Conservation (phyloP, 2,888 invertebrate genomes). For the Choristoneura rosaceana region DNA sequence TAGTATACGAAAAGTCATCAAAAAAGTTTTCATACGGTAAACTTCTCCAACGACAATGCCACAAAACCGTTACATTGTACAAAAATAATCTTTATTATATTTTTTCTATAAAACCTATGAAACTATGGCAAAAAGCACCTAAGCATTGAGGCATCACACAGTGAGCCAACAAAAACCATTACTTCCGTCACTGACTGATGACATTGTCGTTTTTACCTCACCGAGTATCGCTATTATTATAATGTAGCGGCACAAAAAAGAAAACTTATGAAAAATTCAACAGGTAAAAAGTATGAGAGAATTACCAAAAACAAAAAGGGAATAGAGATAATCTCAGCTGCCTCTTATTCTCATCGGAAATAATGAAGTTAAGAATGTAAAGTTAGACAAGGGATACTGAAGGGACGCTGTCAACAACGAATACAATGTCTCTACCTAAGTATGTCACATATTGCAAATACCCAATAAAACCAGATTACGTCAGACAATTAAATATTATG, state of each 20-base stretch:
- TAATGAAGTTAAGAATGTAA: neutral
- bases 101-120: neutral
- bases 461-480: slow-evolving; percentile 8
- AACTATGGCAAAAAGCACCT: slow-evolving; percentile 7
- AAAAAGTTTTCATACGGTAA: neutral
- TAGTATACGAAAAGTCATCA: too few species aligned
- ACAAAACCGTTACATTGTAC: neutral
- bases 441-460: neutral
- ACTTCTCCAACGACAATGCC: too few species aligned
- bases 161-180: slow-evolving; percentile 27
- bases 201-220: slow-evolving; percentile 30
- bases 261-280: slow-evolving; percentile 18
- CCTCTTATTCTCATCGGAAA: neutral
- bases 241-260: neutral
- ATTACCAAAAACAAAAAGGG: neutral
- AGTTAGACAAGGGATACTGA: neutral
- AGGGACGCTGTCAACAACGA: neutral
- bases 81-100: neutral
- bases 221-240: slow-evolving; percentile 14
- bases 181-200: slow-evolving; percentile 35
- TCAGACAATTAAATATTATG: too few species aligned
- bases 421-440: neutral
- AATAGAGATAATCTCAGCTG: neutral
- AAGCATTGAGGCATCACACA: slow-evolving; percentile 17
- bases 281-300: neutral